Evolutionary conservation across 2,888 invertebrate species (phyloP).

Genomic region (Acleris cristana): DNA sequence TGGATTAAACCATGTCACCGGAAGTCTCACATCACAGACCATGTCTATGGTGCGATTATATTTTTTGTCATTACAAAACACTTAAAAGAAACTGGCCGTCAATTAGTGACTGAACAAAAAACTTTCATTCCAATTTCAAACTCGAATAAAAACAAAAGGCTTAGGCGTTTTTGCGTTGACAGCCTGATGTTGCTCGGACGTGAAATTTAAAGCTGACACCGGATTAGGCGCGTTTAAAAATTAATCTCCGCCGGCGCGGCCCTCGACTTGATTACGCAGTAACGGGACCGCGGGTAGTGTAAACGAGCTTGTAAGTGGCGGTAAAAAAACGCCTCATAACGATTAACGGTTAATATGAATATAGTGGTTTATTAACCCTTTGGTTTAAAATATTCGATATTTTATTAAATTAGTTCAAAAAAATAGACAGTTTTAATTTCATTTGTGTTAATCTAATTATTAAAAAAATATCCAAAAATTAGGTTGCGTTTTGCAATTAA

Average conservation of each 20-base stretch:
- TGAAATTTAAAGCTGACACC: slow-evolving; percentile 36
- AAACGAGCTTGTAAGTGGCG: slow-evolving; percentile 8
- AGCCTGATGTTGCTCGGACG: slow-evolving; percentile 25
- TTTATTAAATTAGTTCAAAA: no score
- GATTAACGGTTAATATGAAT: neutral
- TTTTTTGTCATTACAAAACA: neutral
- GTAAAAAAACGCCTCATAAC: slow-evolving; percentile 7
- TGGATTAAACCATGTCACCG: slow-evolving; percentile 1
- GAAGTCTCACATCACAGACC: slow-evolving; percentile 3
- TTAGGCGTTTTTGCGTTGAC: slow-evolving; percentile 29
- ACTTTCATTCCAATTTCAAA: slow-evolving; percentile 10
- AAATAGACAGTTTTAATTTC: no score
- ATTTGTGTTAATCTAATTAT: no score
- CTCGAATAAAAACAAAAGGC: slow-evolving; percentile 1
- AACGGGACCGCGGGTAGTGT: slow-evolving; percentile 24
- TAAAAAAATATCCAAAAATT: no score
- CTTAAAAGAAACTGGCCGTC: slow-evolving; percentile 8
- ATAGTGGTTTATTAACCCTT: no score
- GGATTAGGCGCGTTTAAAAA: slow-evolving; percentile 43
- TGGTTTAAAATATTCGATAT: no score
- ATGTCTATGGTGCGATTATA: neutral
- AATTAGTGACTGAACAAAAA: slow-evolving; percentile 8
- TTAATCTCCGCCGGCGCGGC: slow-evolving; percentile 39
- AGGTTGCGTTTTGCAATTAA: no score
- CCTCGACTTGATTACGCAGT: slow-evolving; percentile 41